phyloP scores from a whole-genome alignment of 2,888 invertebrate genomes.

The Latheticus oryzae region DNA sequence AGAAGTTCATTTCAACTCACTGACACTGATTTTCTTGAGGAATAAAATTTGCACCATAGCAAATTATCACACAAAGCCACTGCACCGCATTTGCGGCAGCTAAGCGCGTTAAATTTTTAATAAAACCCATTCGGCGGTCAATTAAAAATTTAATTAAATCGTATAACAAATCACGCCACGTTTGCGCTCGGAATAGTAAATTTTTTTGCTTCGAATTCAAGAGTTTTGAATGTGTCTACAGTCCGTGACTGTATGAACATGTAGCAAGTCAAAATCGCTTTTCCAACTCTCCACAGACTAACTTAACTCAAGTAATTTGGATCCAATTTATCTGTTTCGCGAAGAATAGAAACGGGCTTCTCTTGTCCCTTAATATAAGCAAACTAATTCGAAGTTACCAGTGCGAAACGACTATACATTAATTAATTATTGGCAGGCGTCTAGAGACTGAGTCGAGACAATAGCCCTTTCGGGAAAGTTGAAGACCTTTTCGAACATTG shows the following conservation, averaged over 20 bases:
- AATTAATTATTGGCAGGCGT: constrained; percentile 51
- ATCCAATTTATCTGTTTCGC: constrained; percentile 39
- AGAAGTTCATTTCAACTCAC: no score
- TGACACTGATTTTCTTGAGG: no score
- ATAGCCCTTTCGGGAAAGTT: constrained; percentile 30
- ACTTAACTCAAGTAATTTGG: constrained; percentile 40
- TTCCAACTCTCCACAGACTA: constrained; percentile 32
- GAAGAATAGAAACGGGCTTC: constrained; percentile 35
- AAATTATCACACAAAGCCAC: no score
- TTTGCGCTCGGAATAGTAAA: not conserved
- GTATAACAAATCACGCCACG: no score
- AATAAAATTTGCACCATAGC: no score
- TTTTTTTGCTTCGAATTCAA: no score
- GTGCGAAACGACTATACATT: constrained; percentile 53
- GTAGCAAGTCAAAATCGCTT: constrained; percentile 28
- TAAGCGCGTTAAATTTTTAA: no score
- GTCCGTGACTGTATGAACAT: constrained; percentile 18
- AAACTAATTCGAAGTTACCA: constrained; percentile 48
- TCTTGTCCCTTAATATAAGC: constrained; percentile 50
- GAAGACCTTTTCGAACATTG: constrained; percentile 20
- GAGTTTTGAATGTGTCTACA: constrained; percentile 19
- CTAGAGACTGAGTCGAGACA: constrained; percentile 37
- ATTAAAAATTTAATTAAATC: no score
- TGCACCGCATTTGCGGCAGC: no score
- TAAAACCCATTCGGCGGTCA: no score